Base-by-base conservation (phyloP, 2,113 vertebrate genomes). In the Numenius arquata region DNA sequence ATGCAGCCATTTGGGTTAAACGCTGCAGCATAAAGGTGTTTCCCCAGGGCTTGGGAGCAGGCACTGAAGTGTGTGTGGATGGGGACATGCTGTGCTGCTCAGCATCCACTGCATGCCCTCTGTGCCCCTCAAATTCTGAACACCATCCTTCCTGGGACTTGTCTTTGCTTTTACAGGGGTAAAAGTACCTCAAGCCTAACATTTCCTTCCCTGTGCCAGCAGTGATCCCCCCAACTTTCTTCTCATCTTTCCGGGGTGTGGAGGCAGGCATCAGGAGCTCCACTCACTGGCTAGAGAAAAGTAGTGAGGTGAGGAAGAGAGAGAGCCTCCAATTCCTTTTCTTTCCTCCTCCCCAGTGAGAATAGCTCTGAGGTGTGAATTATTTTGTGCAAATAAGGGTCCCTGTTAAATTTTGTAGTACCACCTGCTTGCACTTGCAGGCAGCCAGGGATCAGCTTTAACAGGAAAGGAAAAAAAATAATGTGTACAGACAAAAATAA, bases 41-140 rank as follows among this genome's bases (percentile, higher is more conserved):
- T 66, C 45, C 47, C 7, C 18, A 40, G 45, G 50, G 48, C 25
- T 4, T 18, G 7, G 41, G 25, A 80, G 30, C 62, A 67, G 61
- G 43, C 0, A 0, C 20, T 3, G 1, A 32, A 32, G 43, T 20
- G 27, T 18, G 15, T 1, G 2, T 25, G 67, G 67, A 43, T 4
- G 8, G 55, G n/a, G 38, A 47, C 15, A 19, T 5, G n/a, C 26
- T 58, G 29, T n/a, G 41, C 73, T 55, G 29, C 23, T 55, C 65
- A 76, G 19, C 48, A 68, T 4, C 11, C 62, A 21, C 9, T 29
- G 26, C 30, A 17, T 26, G n/a, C 16, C 41, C 34, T 82, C 58
- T 70, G 48, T 70, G 59, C 23, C 40, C 12, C 86, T 58, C 63
- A 77, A 19, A 74, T 41, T 59, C 59, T 15, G 41, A 80, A 10